Conservation (phyloP, 2,888 invertebrate species). For the Acanthosoma haemorrhoidale region DNA sequence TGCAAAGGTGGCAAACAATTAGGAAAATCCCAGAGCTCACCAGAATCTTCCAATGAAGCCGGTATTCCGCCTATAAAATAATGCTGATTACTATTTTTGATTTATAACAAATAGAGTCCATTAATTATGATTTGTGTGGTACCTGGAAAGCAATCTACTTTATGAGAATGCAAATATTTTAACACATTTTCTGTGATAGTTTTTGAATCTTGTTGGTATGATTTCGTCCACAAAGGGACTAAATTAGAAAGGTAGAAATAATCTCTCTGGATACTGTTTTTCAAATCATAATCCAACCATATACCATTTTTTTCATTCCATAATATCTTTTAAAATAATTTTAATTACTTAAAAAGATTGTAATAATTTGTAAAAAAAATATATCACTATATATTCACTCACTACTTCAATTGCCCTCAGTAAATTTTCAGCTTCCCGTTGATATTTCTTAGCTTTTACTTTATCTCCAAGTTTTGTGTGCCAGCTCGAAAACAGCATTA, state of each 20-base stretch:
- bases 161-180: conserved; percentile 24
- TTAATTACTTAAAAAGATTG: background rate
- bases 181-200: conserved; percentile 29
- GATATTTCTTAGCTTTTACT: conserved; percentile 52
- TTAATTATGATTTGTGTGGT: background rate
- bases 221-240: conserved; percentile 64
- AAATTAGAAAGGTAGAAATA: conserved; percentile 68
- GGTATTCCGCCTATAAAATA: conserved; percentile 60
- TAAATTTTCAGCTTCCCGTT: conserved; percentile 53
- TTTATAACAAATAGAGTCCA: background rate
- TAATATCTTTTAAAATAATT: conserved; percentile 48
- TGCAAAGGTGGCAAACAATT: conserved; percentile 83
- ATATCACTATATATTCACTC: background rate
- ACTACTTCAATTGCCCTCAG: conserved; percentile 57
- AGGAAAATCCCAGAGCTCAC: conserved; percentile 76
- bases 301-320: conserved; percentile 70
- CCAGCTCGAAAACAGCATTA: conserved; percentile 58
- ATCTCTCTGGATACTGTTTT: conserved; percentile 49
- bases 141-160: conserved; percentile 16
- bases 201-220: conserved; percentile 22
- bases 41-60: conserved; percentile 58
- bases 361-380: background rate
- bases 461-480: conserved; percentile 55
- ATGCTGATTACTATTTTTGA: background rate
- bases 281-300: conserved; percentile 74